A percentile compares a stretch with the other conserved stretches of the same genome.
Conservation (phyloP, 1,140 invertebrate species). For the Cepaea nemoralis region DNA sequence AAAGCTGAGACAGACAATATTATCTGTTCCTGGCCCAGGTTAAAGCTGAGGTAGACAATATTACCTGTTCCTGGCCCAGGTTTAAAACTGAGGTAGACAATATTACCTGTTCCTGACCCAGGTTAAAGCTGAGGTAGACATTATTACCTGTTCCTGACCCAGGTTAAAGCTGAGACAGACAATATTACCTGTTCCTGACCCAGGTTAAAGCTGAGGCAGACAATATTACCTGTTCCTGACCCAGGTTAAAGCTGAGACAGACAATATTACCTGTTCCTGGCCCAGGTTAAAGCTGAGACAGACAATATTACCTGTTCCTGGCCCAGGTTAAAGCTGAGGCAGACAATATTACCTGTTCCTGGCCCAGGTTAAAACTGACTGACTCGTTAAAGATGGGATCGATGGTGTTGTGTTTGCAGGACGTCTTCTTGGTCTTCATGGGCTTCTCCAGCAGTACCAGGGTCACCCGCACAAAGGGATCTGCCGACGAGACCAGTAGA, state of each 20-base stretch:
- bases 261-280: background rate
- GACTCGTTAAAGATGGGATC: constrained; percentile 76
- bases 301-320: background rate
- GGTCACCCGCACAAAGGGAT: constrained; percentile 73
- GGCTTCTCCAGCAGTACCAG: constrained; percentile 72
- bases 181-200: no score
- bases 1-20: no score
- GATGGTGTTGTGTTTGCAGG: constrained; percentile 74
- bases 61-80: no score
- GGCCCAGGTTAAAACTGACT: constrained; percentile 74
- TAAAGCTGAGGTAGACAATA: no score
- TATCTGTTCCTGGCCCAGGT: no score
- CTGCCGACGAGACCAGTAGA: constrained; percentile 59
- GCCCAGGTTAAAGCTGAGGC: background rate
- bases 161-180: no score
- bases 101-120: no score
- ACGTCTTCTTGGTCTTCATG: constrained; percentile 75
- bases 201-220: no score
- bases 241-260: background rate
- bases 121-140: no score
- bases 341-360: constrained; percentile 59
- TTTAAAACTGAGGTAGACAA: no score
- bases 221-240: background rate
- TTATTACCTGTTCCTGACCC: no score
- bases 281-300: background rate